Percentiles rank a stretch among this genome's conserved stretches.
phyloP scores from a whole-genome alignment of 1,140 invertebrate genomes.

The Ladona fulva region DNA sequence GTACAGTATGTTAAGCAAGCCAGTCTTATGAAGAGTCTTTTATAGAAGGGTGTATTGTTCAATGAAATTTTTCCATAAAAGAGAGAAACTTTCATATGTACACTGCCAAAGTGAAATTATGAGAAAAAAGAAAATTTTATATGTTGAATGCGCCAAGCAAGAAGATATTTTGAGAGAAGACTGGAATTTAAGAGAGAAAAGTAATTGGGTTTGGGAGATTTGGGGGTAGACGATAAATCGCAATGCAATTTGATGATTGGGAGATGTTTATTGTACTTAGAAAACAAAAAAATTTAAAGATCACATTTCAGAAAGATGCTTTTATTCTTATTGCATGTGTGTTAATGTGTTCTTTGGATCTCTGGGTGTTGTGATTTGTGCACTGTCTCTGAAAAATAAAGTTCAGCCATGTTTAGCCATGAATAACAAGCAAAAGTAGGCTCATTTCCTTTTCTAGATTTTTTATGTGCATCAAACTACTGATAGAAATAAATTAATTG shows the following conservation, averaged over 20 bases:
- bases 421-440: neutral
- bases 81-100: neutral
- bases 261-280: neutral
- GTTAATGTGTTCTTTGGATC: neutral
- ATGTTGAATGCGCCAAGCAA: neutral
- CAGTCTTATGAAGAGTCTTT: neutral
- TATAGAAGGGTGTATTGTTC: neutral
- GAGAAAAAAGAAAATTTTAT: slow-evolving; percentile 10
- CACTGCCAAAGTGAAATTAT: slow-evolving; percentile 6
- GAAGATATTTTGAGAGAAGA: neutral
- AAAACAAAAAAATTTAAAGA: neutral
- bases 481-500: neutral
- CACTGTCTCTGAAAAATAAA: slow-evolving; percentile 10
- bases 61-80: neutral
- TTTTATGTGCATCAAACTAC: neutral
- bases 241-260: neutral
- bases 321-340: slow-evolving; percentile 2
- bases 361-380: neutral
- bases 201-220: neutral
- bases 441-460: neutral
- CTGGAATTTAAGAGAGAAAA: neutral
- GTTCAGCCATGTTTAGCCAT: neutral
- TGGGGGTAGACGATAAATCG: neutral
- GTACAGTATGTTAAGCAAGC: neutral
- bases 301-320: neutral